Evolutionary conservation across 2,888 invertebrate genomes (phyloP).

Genomic region (Schizotus pectinicornis): DNA sequence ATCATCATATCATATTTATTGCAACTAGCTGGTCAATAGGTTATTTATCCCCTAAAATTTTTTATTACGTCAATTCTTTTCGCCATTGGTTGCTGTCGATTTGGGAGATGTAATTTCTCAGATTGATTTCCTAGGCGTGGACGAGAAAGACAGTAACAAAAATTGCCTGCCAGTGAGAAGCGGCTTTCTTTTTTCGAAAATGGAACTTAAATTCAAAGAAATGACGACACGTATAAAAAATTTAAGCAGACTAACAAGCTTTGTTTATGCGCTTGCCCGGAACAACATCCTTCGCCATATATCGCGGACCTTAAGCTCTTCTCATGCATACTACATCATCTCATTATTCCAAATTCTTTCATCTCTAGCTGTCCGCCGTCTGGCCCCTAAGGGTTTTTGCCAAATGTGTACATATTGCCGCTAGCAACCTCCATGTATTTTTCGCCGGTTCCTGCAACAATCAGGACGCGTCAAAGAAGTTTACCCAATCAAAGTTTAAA

Average conservation of each 20-base stretch:
- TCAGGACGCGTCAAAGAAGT: conserved; percentile 3
- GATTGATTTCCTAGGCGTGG: too few species aligned
- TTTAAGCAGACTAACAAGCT: conserved; percentile 13
- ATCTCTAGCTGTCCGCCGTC: conserved; percentile 30
- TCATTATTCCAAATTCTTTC: conserved; percentile 43
- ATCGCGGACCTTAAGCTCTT: conserved; percentile 22
- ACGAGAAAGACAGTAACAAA: too few species aligned
- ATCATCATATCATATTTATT: too few species aligned
- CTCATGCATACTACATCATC: conserved; percentile 43
- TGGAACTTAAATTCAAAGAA: neutral
- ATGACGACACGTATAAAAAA: conserved; percentile 4
- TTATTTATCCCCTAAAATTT: too few species aligned
- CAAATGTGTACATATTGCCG: conserved; percentile 14
- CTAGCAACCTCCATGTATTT: conserved; percentile 9
- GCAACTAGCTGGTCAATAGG: too few species aligned
- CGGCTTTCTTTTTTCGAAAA: neutral
- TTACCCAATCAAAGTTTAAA: conserved; percentile 11
- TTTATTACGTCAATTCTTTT: too few species aligned
- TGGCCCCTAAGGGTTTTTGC: conserved; percentile 13
- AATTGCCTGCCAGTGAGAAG: neutral
- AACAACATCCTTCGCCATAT: conserved; percentile 10
- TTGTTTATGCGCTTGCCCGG: conserved; percentile 18
- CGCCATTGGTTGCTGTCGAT: too few species aligned
- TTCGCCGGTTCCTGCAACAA: conserved; percentile 12
- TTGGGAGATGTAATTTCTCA: too few species aligned